phyloP scores from a whole-genome alignment of 2,113 vertebrate genomes.

The Asarcornis scutulata region DNA sequence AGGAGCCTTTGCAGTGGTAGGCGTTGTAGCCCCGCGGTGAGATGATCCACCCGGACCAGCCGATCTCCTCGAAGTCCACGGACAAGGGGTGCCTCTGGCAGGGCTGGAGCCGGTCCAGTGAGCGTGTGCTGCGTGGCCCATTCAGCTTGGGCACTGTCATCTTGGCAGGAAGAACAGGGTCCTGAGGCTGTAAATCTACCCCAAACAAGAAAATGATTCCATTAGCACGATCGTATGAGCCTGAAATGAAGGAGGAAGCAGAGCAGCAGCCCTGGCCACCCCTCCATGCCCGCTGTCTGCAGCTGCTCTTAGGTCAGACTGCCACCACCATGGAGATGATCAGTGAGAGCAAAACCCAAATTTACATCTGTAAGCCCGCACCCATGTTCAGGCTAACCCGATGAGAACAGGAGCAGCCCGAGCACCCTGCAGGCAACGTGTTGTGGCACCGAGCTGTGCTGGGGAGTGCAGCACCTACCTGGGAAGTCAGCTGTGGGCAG shows the following conservation, averaged over 20 bases:
- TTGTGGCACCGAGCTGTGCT: accelerated
- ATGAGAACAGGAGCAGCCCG: neutral
- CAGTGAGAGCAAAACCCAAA: neutral
- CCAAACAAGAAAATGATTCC: neutral
- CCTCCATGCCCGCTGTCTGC: neutral
- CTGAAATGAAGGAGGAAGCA: neutral
- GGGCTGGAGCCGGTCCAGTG: neutral
- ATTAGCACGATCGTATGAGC: accelerated
- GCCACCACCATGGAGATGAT: accelerated
- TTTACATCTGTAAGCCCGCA: neutral
- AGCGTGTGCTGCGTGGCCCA: neutral
- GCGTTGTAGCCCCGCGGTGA: conserved; percentile 85
- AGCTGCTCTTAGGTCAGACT: neutral
- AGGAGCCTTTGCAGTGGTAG: conserved; percentile 84
- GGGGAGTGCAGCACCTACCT: conserved; percentile 48
- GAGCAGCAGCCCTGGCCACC: accelerated
- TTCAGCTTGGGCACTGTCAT: neutral
- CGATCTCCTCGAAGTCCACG: conserved; percentile 87
- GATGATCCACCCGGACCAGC: conserved; percentile 89
- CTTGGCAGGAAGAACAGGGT: neutral
- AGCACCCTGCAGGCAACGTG: accelerated
- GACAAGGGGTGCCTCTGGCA: conserved; percentile 82
- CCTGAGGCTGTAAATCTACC: neutral
- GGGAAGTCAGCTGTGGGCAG: conserved; percentile 22
- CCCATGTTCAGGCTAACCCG: neutral